phyloP scores from a whole-genome alignment of 2,113 vertebrate species.

The Pantherophis guttatus region DNA sequence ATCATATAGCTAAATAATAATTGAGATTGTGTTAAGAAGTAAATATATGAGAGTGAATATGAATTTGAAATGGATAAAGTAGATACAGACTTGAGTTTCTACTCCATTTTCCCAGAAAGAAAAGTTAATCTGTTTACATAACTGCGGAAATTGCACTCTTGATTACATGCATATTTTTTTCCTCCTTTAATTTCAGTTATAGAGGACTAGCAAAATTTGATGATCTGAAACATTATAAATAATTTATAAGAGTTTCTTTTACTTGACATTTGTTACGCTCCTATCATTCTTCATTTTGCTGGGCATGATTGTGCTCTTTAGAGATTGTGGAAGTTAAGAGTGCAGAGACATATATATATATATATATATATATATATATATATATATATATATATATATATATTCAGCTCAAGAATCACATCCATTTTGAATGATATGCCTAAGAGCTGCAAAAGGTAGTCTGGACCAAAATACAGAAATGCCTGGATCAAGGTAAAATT shows the following conservation, averaged over 20 bases:
- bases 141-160: slow-evolving; percentile 6
- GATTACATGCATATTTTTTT: slow-evolving; percentile 8
- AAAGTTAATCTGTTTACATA: slow-evolving; percentile 21
- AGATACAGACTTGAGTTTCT: not conserved
- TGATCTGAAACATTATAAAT: not conserved
- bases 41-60: not conserved
- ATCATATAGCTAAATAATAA: slow-evolving; percentile 6
- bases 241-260: not conserved
- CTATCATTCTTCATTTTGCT: not conserved
- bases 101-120: slow-evolving; percentile 2
- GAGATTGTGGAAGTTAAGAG: not conserved
- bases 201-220: not conserved
- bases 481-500: not conserved
- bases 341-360: not conserved
- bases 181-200: not conserved
- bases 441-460: not conserved
- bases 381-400: no score
- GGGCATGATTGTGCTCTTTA: not conserved
- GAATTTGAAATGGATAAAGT: not conserved
- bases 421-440: not conserved
- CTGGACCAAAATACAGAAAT: not conserved
- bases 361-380: not conserved
- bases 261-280: not conserved
- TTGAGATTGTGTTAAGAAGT: not conserved
- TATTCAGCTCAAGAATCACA: not conserved